These are phyloP conservation scores for Diachasma alloeum DNA, from an alignment of 1,140 invertebrate genomes.

Conservation along the genomic window DNA sequence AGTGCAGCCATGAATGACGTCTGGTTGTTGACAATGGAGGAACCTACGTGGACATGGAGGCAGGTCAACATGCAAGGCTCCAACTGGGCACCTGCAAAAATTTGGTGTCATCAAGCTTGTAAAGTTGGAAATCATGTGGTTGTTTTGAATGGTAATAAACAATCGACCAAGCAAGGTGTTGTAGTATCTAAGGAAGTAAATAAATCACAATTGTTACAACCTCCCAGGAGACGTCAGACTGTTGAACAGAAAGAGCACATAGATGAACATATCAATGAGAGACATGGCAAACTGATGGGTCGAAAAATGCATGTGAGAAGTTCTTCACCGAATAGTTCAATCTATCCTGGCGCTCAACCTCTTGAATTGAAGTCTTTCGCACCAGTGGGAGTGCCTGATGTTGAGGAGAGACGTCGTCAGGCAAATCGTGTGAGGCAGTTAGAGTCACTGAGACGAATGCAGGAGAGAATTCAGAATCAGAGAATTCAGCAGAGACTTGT, in stretches of 20 bases:
- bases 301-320: conserved; percentile 30
- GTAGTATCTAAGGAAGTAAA: background rate
- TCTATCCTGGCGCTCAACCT: background rate
- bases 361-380: background rate
- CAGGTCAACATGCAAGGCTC: conserved; percentile 78
- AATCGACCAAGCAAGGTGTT: background rate
- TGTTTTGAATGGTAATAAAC: conserved; percentile 57
- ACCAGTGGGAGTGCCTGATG: conserved; percentile 56
- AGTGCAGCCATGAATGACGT: conserved; percentile 76
- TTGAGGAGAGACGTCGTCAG: conserved; percentile 57
- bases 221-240: background rate
- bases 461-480: conserved; percentile 64
- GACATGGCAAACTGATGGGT: conserved; percentile 68
- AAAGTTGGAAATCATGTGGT: conserved; percentile 70
- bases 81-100: conserved; percentile 81
- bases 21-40: conserved; percentile 73
- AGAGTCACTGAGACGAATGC: conserved; percentile 70
- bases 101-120: conserved; percentile 94
- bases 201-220: background rate
- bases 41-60: conserved; percentile 80
- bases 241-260: conserved; percentile 60
- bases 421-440: conserved; percentile 70
- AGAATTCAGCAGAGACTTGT: conserved; percentile 40
- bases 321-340: conserved; percentile 27
- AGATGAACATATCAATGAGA: conserved; percentile 79